Base-by-base conservation (phyloP, 1,140 invertebrate genomes). In the Penaeus japonicus region DNA sequence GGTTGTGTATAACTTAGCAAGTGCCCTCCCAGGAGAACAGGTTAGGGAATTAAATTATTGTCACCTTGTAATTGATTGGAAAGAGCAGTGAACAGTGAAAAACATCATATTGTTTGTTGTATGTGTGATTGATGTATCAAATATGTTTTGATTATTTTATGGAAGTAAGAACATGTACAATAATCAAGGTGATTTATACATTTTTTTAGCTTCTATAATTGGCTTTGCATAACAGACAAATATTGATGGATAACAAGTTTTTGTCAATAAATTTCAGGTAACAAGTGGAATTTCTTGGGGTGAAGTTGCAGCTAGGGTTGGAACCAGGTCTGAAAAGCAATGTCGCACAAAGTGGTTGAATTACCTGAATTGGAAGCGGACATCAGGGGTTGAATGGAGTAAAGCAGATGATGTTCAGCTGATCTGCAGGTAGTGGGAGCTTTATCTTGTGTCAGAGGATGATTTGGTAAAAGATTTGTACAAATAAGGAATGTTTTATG, bases 271-370 rank as follows among this genome's bases (percentile, higher is more conserved):
- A 7, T 12, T 78, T 17, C 70, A 88, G 87, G 87, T 88, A 15
- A 88, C 87, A 10, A 83, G 47, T 87, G 93, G 93, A 22, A 91
- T 94, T 30, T 93, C 93, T 15, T 94, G 93, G 93, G 92, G 93
- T 12, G 91, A 90, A 27, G 93, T 94, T 1, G 92, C 93, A 47
- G 92, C 93, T 70, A 90, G 91, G 78, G 93, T 94, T 17, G 91
- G 91, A 10, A 93, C 93, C n/a, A 90, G 93, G 27, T 93, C 93
- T 54, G 93, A 94, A 89, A 94, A 94, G 89, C 93, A 94, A 91
- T 94, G 93, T 91, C 91, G 93, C 4, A 94, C 93, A 53, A 94
- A 94, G 89, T 94, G 93, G 93, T 91, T 94, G n/a, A 94, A 94
- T 91, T 94, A 93, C 88, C 92, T 93, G 32, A 94, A 93, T 91